These are phyloP conservation scores for Tetrapedia diversipes DNA, from an alignment of 2,888 invertebrate genomes.

Conservation along the genomic window DNA sequence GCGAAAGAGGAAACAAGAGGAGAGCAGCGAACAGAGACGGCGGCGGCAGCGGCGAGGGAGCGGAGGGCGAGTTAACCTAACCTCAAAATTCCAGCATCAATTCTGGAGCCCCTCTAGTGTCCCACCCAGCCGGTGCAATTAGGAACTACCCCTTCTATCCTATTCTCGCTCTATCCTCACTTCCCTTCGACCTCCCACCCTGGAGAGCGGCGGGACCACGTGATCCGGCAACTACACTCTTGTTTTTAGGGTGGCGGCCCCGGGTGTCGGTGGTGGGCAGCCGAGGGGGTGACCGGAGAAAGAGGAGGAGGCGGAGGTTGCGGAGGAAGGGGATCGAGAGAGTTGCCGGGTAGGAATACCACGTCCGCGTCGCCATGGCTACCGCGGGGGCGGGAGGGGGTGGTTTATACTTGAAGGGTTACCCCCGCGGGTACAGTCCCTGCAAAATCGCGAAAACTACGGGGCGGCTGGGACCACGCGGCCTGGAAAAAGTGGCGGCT, in stretches of 20 bases:
- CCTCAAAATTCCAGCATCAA: conserved; percentile 82
- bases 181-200: conserved; percentile 75
- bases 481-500: conserved; percentile 65
- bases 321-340: conserved; percentile 65
- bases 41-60: conserved; percentile 47
- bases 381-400: conserved; percentile 78
- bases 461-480: conserved; percentile 27
- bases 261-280: conserved; percentile 66
- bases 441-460: conserved; percentile 78
- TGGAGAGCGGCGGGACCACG: conserved; percentile 74
- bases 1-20: conserved; percentile 45
- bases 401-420: conserved; percentile 81
- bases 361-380: conserved; percentile 79
- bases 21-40: conserved; percentile 42
- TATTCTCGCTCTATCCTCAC: conserved; percentile 77
- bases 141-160: conserved; percentile 80
- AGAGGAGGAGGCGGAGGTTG: conserved; percentile 59
- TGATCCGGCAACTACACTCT: conserved; percentile 80
- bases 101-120: conserved; percentile 78
- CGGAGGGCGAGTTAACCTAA: conserved; percentile 76
- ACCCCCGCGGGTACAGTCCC: conserved; percentile 78
- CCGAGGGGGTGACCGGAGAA: conserved; percentile 60
- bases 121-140: conserved; percentile 80
- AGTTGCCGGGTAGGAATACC: conserved; percentile 76
- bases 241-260: conserved; percentile 79